phyloP scores from a whole-genome alignment of 2,888 invertebrate genomes.

The Sarcophaga caerulescens region DNA sequence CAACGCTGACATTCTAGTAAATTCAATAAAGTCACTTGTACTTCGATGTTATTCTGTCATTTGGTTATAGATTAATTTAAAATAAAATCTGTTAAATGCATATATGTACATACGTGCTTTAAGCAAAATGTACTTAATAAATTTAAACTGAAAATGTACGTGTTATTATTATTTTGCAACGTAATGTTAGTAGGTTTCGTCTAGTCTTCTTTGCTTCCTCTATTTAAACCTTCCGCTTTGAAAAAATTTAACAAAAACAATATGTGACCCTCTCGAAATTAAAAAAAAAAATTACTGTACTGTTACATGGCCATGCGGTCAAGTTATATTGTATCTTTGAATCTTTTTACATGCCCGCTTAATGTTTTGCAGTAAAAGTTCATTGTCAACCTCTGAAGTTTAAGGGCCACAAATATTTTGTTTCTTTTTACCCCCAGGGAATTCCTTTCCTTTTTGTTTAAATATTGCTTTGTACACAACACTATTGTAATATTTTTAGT shows the following conservation, averaged over 20 bases:
- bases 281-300: too few relatives aligned
- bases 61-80: too few relatives aligned
- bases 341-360: constrained; percentile 30
- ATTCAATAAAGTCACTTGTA: too few relatives aligned
- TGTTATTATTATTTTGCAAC: too few relatives aligned
- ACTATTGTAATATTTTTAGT: constrained; percentile 24
- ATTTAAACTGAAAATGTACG: too few relatives aligned
- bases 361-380: constrained; percentile 68
- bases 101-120: too few relatives aligned
- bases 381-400: constrained; percentile 69
- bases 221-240: background rate
- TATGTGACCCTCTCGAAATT: constrained; percentile 26
- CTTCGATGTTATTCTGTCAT: too few relatives aligned
- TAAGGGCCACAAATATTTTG: constrained; percentile 63
- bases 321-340: constrained; percentile 45
- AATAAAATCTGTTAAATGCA: too few relatives aligned
- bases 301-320: constrained; percentile 61
- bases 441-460: constrained; percentile 39
- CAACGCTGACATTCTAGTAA: too few relatives aligned
- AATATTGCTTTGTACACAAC: background rate
- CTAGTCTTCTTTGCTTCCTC: constrained; percentile 31
- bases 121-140: too few relatives aligned
- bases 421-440: constrained; percentile 27
- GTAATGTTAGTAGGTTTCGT: constrained; percentile 1
- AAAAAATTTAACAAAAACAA: constrained; percentile 35